A percentile compares a stretch with the other conserved stretches of the same genome.
Conservation (phyloP, 2,888 invertebrate species). For the Tribolium freemani region DNA sequence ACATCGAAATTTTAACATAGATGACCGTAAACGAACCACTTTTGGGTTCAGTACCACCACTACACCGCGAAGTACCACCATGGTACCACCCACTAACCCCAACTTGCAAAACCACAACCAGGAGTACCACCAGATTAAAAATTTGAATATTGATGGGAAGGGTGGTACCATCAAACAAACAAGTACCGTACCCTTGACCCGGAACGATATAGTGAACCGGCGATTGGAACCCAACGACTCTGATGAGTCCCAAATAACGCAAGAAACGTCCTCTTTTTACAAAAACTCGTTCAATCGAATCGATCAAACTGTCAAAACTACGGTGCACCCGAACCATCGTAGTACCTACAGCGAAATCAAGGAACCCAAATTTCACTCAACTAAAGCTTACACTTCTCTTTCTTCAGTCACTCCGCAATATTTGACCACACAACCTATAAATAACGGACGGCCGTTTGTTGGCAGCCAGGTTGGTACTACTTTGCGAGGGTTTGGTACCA, state of each 20-base stretch:
- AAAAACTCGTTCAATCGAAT: slow-evolving; percentile 65
- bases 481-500: slow-evolving; percentile 19
- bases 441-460: slow-evolving; percentile 63
- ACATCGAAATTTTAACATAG: too few relatives aligned
- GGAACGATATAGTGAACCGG: slow-evolving; percentile 36
- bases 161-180: background rate
- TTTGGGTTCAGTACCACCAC: background rate
- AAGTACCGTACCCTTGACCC: slow-evolving; percentile 8
- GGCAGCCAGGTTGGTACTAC: slow-evolving; percentile 59
- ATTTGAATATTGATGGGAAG: background rate
- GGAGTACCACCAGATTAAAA: background rate
- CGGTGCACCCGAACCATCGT: slow-evolving; percentile 63
- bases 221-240: slow-evolving; percentile 45
- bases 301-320: slow-evolving; percentile 48
- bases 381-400: slow-evolving; percentile 50
- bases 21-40: background rate
- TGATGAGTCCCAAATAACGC: slow-evolving; percentile 77
- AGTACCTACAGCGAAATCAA: slow-evolving; percentile 63
- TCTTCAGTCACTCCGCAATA: slow-evolving; percentile 63
- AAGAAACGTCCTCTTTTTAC: slow-evolving; percentile 84
- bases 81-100: background rate
- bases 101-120: background rate
- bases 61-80: background rate
- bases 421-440: slow-evolving; percentile 62
- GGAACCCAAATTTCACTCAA: slow-evolving; percentile 53